A percentile compares a stretch with the other conserved stretches of the same genome.
Conservation (phyloP, 1,140 invertebrate species). For the Acyrthosiphon pisum region DNA sequence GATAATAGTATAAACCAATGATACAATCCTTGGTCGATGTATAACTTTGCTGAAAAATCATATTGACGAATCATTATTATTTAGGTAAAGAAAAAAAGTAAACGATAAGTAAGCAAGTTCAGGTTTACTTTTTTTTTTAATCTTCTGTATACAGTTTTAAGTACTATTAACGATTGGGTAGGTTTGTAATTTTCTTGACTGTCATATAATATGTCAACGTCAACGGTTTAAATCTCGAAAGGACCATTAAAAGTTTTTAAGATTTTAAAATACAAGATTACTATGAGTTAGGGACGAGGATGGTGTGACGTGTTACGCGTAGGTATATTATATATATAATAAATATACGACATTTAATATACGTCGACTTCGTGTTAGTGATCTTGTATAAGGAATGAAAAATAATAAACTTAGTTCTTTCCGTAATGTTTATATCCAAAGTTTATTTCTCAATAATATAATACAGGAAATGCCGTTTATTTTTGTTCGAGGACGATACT, state of each 20-base stretch:
- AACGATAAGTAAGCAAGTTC: background rate
- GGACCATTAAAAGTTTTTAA: background rate
- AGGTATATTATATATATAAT: background rate
- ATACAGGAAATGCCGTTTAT: constrained; percentile 17
- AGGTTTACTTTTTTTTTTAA: background rate
- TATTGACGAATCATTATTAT: background rate
- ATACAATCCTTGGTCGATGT: background rate
- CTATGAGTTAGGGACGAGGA: background rate
- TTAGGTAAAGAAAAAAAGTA: background rate
- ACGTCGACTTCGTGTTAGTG: background rate
- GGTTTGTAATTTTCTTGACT: background rate
- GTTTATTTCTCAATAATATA: background rate
- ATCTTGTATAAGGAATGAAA: background rate
- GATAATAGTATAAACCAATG: background rate
- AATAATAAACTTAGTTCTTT: background rate
- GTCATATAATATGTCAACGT: background rate
- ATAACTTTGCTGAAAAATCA: background rate
- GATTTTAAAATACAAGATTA: background rate
- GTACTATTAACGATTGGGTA: background rate
- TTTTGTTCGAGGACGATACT: background rate
- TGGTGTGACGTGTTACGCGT: background rate
- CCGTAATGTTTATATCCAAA: background rate
- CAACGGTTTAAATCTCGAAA: background rate
- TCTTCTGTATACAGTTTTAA: background rate
- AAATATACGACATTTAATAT: background rate